These are phyloP conservation scores for Parotia lawesii DNA, from an alignment of 2,113 vertebrate genomes.

Conservation along the genomic window DNA sequence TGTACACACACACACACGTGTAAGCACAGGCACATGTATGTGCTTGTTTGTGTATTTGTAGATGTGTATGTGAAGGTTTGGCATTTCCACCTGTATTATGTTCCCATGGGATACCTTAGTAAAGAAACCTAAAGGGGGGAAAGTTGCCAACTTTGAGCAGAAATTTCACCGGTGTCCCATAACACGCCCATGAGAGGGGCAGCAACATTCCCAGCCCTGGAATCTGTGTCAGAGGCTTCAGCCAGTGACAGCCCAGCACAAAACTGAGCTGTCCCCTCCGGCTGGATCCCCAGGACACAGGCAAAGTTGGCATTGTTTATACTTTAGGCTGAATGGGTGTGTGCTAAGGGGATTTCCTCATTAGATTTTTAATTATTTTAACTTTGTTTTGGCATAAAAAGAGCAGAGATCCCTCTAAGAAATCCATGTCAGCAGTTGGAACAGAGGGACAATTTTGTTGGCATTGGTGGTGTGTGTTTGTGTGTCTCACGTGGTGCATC, in stretches of 20 bases:
- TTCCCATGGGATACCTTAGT: too few species aligned
- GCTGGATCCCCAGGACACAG: background rate
- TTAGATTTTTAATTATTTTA: background rate
- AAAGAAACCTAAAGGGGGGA: too few species aligned
- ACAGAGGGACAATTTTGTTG: background rate
- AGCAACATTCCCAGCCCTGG: background rate
- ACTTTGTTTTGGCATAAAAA: background rate
- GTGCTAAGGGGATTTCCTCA: background rate
- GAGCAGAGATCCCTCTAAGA: background rate
- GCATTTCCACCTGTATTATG: rapidly evolving
- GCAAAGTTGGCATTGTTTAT: background rate
- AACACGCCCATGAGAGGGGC: background rate
- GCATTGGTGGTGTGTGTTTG: background rate
- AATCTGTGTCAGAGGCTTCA: background rate
- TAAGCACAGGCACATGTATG: background rate
- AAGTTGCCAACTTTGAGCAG: background rate
- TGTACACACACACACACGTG: background rate
- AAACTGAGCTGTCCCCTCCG: background rate
- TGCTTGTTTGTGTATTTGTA: too few species aligned
- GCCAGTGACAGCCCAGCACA: background rate
- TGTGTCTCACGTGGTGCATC: background rate
- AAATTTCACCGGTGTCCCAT: background rate
- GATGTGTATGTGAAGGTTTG: background rate
- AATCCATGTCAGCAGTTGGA: background rate
- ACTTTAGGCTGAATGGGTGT: background rate